These are phyloP conservation scores for Lycopodina hypogea DNA, from an alignment of 37 sponge, comb jelly and placozoan genomes.

Conservation along the genomic window DNA sequence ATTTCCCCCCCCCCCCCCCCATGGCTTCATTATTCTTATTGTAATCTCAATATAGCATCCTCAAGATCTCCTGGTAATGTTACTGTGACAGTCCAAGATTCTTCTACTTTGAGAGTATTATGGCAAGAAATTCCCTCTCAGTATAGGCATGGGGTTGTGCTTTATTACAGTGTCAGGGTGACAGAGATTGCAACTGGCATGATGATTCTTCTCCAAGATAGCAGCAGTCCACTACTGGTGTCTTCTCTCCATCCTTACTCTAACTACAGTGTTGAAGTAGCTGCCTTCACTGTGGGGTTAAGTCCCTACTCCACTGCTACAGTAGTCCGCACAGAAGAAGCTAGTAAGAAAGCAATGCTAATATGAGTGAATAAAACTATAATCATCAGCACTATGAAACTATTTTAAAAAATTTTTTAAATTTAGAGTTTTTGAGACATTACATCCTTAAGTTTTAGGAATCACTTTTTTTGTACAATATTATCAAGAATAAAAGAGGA, in stretches of 20 bases:
- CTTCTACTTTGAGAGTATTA: not conserved
- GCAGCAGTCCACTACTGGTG: not conserved
- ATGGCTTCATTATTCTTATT: no score
- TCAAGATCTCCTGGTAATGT: not conserved
- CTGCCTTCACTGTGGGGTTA: conserved; percentile 30
- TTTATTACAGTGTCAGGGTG: conserved; percentile 8
- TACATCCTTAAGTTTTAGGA: no score
- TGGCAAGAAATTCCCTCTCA: conserved; percentile 4
- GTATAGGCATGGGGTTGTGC: conserved; percentile 19
- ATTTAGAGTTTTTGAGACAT: no score
- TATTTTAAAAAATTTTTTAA: no score
- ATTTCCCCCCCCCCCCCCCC: no score
- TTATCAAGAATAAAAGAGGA: no score
- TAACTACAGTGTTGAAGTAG: conserved; percentile 15
- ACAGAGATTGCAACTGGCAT: conserved; percentile 14
- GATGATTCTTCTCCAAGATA: not conserved
- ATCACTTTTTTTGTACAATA: no score
- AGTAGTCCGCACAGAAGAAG: not conserved
- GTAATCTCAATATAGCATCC: not conserved
- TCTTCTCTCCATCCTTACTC: conserved; percentile 18
- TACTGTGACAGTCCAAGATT: not conserved
- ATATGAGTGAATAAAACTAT: no score
- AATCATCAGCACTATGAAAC: no score
- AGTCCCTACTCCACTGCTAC: conserved; percentile 26
- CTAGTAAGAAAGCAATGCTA: conserved; percentile 18